Percentiles rank a stretch among this genome's conserved stretches.
Conservation (phyloP, 2,797 vertebrate species). For the Phylloscopus collybita region DNA sequence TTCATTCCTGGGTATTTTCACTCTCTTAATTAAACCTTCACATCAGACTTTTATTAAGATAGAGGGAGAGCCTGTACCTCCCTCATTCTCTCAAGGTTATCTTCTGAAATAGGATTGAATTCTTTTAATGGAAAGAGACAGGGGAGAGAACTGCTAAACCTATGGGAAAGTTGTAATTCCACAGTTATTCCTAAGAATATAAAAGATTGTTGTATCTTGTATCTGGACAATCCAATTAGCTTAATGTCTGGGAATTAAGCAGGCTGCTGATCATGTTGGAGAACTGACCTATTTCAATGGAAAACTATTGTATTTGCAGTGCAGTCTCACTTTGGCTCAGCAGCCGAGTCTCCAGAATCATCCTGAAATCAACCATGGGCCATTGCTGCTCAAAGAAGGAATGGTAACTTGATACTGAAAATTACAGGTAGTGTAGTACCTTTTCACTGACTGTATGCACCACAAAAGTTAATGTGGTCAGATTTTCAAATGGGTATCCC, state of each 20-base stretch:
- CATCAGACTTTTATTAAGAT: conserved; percentile 46
- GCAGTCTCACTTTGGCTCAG: fast-evolving
- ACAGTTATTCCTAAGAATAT: conserved; percentile 24
- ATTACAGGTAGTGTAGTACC: background rate
- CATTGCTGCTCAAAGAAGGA: background rate
- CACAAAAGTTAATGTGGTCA: background rate
- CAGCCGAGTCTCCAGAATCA: background rate
- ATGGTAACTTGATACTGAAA: background rate
- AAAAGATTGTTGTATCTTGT: conserved; percentile 25
- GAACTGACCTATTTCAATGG: background rate
- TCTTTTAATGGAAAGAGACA: background rate
- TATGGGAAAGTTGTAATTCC: conserved; percentile 35
- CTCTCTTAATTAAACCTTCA: conserved; percentile 54
- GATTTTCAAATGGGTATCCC: background rate
- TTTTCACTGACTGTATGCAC: background rate
- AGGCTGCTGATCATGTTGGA: background rate
- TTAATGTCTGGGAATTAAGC: conserved; percentile 3
- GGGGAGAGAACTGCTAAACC: background rate
- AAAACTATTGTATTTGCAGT: background rate
- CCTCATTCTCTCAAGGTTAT: conserved; percentile 41
- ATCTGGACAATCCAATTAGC: conserved; percentile 49
- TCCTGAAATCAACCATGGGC: background rate
- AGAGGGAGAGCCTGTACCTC: conserved; percentile 15
- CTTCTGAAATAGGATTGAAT: conserved; percentile 32
- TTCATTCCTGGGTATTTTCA: conserved; percentile 21